Percentiles rank a stretch among this genome's conserved stretches.
phyloP scores from a whole-genome alignment of 1,140 invertebrate genomes.

The Ganaspis sp. region DNA sequence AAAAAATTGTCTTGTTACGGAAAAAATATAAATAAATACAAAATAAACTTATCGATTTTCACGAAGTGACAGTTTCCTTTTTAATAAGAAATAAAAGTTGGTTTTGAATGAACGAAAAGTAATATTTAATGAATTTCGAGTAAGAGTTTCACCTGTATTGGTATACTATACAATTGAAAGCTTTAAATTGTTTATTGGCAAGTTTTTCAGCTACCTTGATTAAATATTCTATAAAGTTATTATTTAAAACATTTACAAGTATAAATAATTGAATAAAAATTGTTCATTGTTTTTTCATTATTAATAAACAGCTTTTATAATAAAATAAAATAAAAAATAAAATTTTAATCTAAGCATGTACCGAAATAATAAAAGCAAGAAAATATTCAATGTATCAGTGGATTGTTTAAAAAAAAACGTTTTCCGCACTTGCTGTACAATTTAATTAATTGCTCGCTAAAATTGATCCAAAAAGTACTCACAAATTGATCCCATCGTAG shows the following conservation, averaged over 20 bases:
- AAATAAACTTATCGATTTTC: too few species aligned
- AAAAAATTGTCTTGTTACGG: too few species aligned
- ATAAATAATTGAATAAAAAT: not conserved
- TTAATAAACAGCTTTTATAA: not conserved
- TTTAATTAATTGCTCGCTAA: not conserved
- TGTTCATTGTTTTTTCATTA: not conserved
- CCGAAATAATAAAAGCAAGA: not conserved
- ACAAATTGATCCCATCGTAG: conserved; percentile 93
- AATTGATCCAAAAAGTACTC: conserved; percentile 68
- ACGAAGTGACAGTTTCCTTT: too few species aligned
- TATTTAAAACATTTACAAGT: not conserved
- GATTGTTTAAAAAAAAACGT: not conserved
- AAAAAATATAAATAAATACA: too few species aligned
- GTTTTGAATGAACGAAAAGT: too few species aligned
- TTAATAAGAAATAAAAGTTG: too few species aligned
- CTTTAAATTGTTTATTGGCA: not conserved
- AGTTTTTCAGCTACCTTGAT: not conserved
- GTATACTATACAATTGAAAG: not conserved
- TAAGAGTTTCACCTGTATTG: too few species aligned
- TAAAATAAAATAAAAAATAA: not conserved
- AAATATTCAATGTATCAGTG: not conserved
- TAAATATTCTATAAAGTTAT: not conserved
- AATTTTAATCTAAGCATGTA: not conserved
- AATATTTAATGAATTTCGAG: not conserved
- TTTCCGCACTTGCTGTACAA: not conserved